Evolutionary conservation across 1,140 invertebrate genomes (phyloP).

Genomic region (Mesaphorura yosii): DNA sequence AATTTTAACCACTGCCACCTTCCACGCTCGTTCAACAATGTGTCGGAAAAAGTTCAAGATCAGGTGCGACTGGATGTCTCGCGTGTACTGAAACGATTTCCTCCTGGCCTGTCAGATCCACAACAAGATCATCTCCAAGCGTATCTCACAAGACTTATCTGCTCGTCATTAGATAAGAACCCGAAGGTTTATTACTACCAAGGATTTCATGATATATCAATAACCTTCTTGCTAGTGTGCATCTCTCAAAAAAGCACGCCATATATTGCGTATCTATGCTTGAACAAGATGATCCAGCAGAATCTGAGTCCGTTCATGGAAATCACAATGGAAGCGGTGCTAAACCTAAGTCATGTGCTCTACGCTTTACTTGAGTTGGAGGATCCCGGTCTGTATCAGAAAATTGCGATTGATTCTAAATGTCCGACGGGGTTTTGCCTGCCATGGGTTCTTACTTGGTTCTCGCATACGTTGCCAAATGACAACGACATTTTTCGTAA

Average conservation of each 20-base stretch:
- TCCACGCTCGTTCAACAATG: no score
- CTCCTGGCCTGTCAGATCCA: constrained; percentile 27
- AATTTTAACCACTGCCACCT: no score
- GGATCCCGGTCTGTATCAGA: constrained; percentile 21
- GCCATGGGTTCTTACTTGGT: constrained; percentile 31
- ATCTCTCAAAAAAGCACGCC: constrained; percentile 22
- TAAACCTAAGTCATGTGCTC: constrained; percentile 28
- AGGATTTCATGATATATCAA: constrained; percentile 31
- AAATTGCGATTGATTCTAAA: constrained; percentile 26
- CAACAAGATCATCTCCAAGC: constrained; percentile 28
- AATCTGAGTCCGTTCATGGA: constrained; percentile 27
- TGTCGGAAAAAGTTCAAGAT: constrained; percentile 10
- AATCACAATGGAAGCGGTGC: constrained; percentile 26
- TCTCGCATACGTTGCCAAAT: constrained; percentile 27
- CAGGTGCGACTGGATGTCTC: constrained; percentile 28
- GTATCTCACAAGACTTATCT: constrained; percentile 21
- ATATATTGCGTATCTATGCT: constrained; percentile 25
- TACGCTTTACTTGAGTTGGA: constrained; percentile 27
- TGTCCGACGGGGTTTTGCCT: constrained; percentile 29
- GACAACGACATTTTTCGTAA: constrained; percentile 30
- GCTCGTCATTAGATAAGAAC: constrained; percentile 21
- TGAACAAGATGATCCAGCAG: constrained; percentile 25
- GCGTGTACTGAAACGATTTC: constrained; percentile 28
- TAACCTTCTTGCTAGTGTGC: constrained; percentile 29
- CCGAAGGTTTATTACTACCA: constrained; percentile 28